These are phyloP conservation scores for Craseonycteris thonglongyai DNA, from an alignment of 2,113 vertebrate species.

Conservation along the genomic window DNA sequence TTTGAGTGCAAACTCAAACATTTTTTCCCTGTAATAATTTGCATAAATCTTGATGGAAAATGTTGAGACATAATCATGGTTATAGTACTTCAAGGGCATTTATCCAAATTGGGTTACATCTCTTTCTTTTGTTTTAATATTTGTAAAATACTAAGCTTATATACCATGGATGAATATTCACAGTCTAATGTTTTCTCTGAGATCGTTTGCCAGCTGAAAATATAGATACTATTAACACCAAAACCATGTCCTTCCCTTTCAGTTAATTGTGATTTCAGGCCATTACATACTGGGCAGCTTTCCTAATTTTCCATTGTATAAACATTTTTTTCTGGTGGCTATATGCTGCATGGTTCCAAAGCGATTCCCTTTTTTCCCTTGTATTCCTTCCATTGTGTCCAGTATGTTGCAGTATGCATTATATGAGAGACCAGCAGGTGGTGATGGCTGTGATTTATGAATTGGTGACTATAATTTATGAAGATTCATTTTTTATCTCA, in stretches of 20 bases:
- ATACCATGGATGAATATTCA: background rate
- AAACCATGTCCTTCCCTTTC: background rate
- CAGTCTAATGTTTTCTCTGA: background rate
- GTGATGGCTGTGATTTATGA: conserved; percentile 33
- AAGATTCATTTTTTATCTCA: conserved; percentile 72
- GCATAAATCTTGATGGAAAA: background rate
- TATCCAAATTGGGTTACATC: background rate
- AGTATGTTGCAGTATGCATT: background rate
- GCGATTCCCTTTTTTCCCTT: background rate
- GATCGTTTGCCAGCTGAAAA: conserved; percentile 14
- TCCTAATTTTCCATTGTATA: background rate
- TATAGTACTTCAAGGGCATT: background rate
- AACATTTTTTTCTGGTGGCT: background rate
- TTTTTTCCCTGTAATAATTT: conserved; percentile 12
- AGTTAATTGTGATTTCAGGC: background rate
- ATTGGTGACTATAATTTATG: background rate
- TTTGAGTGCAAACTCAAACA: background rate
- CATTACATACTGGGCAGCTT: background rate
- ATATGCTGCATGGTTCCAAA: background rate
- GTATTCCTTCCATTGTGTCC: background rate
- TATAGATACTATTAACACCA: background rate
- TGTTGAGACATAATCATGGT: background rate
- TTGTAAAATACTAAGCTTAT: background rate
- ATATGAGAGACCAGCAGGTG: background rate
- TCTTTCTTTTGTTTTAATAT: conserved; percentile 17